These are phyloP conservation scores for Bombus breviceps DNA, from an alignment of 1,140 invertebrate species.

Conservation along the genomic window DNA sequence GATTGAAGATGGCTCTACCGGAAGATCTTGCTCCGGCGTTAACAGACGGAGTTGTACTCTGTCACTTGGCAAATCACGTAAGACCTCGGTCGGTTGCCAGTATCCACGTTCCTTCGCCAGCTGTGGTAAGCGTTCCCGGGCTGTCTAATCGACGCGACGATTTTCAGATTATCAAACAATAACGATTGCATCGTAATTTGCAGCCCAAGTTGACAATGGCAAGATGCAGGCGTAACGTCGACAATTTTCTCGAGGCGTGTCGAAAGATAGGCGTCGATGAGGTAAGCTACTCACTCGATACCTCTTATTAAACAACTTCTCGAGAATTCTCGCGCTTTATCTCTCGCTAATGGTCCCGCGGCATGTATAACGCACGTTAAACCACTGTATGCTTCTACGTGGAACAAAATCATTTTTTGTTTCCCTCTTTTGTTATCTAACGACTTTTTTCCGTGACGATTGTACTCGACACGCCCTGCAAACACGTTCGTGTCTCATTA, in stretches of 20 bases:
- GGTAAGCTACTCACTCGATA: constrained; percentile 85
- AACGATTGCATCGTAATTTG: constrained; percentile 70
- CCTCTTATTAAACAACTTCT: constrained; percentile 1
- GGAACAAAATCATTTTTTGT: not conserved
- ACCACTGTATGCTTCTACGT: not conserved
- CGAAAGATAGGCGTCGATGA: constrained; percentile 96
- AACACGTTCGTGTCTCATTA: not conserved
- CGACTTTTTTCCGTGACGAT: not conserved
- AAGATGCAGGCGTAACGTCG: constrained; percentile 95
- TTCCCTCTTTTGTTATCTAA: not conserved
- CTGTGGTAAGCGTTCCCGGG: constrained; percentile 88
- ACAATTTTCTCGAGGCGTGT: constrained; percentile 97
- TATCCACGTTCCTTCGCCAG: constrained; percentile 96
- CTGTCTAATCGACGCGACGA: not conserved
- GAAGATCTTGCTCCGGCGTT: constrained; percentile 93
- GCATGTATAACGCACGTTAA: constrained; percentile 25
- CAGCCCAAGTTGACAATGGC: constrained; percentile 97
- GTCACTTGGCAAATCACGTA: constrained; percentile 96
- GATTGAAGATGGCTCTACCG: constrained; percentile 94
- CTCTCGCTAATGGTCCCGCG: constrained; percentile 41
- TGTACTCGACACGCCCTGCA: not conserved
- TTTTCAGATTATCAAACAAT: not conserved
- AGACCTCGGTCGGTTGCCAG: constrained; percentile 94
- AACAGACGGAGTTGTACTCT: constrained; percentile 95
- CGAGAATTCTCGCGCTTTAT: constrained; percentile 59